Conservation (phyloP, 2,888 invertebrate species). For the Noctua pronuba region DNA sequence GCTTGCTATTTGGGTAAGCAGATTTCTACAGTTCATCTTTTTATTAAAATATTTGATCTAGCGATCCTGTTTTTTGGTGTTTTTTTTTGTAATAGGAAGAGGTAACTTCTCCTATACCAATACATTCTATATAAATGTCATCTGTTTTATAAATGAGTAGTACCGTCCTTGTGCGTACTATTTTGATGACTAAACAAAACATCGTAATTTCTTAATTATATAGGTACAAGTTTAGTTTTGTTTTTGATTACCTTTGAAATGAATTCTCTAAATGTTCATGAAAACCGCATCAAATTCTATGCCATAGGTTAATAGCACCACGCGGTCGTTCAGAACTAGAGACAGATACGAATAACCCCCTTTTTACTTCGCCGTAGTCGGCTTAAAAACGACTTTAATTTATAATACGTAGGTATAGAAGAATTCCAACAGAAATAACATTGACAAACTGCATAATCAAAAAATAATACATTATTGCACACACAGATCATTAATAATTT, state of each 20-base stretch:
- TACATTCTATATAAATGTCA: not conserved
- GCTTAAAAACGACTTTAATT: not conserved
- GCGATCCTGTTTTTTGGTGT: not conserved
- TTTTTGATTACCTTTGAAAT: no score
- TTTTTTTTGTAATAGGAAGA: not conserved
- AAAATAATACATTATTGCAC: constrained; percentile 10
- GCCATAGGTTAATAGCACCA: not conserved
- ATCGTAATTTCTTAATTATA: not conserved
- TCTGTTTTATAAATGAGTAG: not conserved
- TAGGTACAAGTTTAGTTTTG: not conserved
- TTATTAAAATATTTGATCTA: not conserved
- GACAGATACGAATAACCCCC: not conserved
- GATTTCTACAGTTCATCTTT: not conserved
- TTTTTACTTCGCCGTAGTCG: not conserved
- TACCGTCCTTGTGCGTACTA: not conserved
- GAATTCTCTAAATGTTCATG: not conserved
- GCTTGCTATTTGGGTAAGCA: no score
- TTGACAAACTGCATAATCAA: not conserved
- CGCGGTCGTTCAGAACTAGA: no score
- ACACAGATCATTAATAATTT: not conserved
- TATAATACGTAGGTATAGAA: not conserved
- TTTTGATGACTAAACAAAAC: not conserved
- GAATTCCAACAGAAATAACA: not conserved
- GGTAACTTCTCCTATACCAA: not conserved
- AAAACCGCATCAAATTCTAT: not conserved